Conservation (phyloP, 2,797 vertebrate species). For the Gorsachius magnificus region DNA sequence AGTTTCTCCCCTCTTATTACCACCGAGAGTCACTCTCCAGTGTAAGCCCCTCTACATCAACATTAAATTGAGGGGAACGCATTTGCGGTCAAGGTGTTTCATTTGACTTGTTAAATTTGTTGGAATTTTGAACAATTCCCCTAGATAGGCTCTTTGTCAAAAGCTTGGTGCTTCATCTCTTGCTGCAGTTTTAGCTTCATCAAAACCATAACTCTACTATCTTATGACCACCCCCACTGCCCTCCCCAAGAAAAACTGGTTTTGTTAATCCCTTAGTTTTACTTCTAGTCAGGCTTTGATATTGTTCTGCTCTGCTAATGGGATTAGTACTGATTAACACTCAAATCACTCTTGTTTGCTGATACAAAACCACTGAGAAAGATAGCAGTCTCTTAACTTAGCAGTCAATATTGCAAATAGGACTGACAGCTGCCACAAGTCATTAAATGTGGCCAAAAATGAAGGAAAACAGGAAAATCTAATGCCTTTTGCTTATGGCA, state of each 20-base stretch:
- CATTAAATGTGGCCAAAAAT: neutral
- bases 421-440: neutral
- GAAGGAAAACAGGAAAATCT: neutral
- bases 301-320: neutral
- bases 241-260: neutral
- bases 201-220: neutral
- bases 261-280: neutral
- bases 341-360: neutral
- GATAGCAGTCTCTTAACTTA: neutral
- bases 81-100: neutral
- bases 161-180: neutral
- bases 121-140: neutral
- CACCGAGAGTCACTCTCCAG: neutral
- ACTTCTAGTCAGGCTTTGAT: neutral
- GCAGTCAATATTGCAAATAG: neutral
- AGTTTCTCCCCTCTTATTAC: neutral
- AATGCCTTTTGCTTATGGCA: neutral
- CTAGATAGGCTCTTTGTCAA: neutral
- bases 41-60: neutral
- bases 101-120: neutral
- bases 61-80: neutral
- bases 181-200: neutral
- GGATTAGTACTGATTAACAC: constrained; percentile 16
- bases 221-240: neutral
- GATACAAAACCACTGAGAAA: neutral